Evolutionary conservation across 2,888 invertebrate genomes (phyloP).

Genomic region (Leptinotarsa juncta): DNA sequence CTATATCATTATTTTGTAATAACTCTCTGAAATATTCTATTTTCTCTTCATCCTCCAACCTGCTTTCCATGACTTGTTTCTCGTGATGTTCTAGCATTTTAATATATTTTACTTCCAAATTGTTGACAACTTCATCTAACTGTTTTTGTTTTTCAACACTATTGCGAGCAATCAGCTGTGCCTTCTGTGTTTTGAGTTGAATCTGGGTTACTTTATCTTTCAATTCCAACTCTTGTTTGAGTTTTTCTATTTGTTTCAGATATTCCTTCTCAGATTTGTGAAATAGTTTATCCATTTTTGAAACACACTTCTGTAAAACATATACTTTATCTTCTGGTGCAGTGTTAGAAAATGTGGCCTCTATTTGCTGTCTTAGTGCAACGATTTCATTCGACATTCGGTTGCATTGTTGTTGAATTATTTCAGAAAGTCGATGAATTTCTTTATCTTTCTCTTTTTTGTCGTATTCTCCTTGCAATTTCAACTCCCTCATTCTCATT

Average conservation of each 20-base stretch:
- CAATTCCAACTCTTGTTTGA: slow-evolving; percentile 54
- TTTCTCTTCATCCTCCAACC: slow-evolving; percentile 49
- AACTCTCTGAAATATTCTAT: slow-evolving; percentile 51
- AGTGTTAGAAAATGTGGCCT: slow-evolving; percentile 32
- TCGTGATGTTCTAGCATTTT: slow-evolving; percentile 55
- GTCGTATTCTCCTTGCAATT: slow-evolving; percentile 41
- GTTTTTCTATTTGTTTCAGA: slow-evolving; percentile 52
- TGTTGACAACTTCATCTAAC: slow-evolving; percentile 53
- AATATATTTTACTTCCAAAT: slow-evolving; percentile 57
- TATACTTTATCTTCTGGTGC: slow-evolving; percentile 47
- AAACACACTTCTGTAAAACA: slow-evolving; percentile 55
- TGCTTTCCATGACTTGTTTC: slow-evolving; percentile 47
- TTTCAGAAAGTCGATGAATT: slow-evolving; percentile 51
- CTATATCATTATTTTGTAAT: slow-evolving; percentile 50
- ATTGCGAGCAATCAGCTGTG: slow-evolving; percentile 53
- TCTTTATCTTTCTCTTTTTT: slow-evolving; percentile 51
- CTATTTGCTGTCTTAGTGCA: slow-evolving; percentile 47
- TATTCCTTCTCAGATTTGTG: slow-evolving; percentile 57
- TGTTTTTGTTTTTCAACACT: slow-evolving; percentile 54
- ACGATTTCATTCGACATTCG: slow-evolving; percentile 53
- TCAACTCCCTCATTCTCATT: slow-evolving; percentile 42
- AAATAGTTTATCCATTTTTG: slow-evolving; percentile 58
- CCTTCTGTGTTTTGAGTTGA: slow-evolving; percentile 54
- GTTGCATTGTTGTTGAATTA: slow-evolving; percentile 52
- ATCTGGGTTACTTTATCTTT: slow-evolving; percentile 55